Evolutionary conservation across 2,888 invertebrate genomes (phyloP).

Genomic region (Maniola hyperantus): DNA sequence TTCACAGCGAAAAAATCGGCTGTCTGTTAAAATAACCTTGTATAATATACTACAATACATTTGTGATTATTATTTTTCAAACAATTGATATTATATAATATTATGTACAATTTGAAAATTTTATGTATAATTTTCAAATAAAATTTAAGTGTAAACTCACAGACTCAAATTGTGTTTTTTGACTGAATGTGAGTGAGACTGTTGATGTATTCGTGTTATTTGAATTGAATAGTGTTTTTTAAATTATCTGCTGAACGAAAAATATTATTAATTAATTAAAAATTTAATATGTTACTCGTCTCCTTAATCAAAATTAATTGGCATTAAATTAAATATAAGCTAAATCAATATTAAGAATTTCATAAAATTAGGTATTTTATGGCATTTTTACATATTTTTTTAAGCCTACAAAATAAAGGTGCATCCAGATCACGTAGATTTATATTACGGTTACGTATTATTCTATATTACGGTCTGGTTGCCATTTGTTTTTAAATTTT

Average conservation of each 20-base stretch:
- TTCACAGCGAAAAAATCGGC: background rate
- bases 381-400: background rate
- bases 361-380: background rate
- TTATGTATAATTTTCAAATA: background rate
- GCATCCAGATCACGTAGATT: too few species aligned
- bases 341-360: background rate
- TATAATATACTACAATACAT: background rate
- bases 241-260: background rate
- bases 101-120: background rate
- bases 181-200: background rate
- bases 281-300: background rate
- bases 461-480: too few species aligned
- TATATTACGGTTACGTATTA: too few species aligned
- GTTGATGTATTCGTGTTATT: background rate
- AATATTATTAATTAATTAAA: background rate
- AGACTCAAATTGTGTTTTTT: background rate
- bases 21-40: background rate
- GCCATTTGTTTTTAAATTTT: too few species aligned
- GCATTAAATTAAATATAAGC: background rate
- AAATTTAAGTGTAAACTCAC: background rate
- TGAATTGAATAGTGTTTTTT: background rate
- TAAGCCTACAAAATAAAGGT: too few species aligned
- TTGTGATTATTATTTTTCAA: background rate
- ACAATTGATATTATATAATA: background rate
- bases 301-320: background rate